Base-by-base conservation (phyloP, 2,888 invertebrate species). In the Pseudococcus viburni region DNA sequence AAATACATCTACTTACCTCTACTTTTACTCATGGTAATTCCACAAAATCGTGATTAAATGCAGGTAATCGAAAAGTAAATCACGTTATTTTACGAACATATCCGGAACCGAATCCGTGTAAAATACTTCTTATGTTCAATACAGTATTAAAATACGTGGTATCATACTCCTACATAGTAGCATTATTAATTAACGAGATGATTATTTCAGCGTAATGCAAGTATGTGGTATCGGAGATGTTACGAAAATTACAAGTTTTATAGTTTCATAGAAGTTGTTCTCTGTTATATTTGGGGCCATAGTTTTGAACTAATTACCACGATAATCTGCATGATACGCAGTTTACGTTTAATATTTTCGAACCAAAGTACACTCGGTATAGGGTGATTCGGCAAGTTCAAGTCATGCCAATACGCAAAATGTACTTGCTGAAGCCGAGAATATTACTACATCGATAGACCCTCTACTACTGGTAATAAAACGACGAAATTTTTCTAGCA, bases 161-260 rank as follows among this genome's bases (percentile, higher is more conserved):
- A 55, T 3, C 26, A 33, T 33, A 33, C 26, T 33, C 26, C 26
- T 33, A 3, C 55, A 55, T n/a, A 68, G 7, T 68, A 68, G n/a
- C 77, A 42, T 77, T 77, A 77, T 77, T 77, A 77, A 77, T 77
- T 77, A 77, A 77, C 77, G 77, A 77, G 77, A 39, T 77, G 42
- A 77, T 77, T 77, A 77, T 39, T 42, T 26, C 15, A 77, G 33
- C 42, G 12, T 39, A 42, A 39, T 77, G 33, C n/a, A 33, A 39
- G 77, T 77, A 42, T n/a, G 68, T 68, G 68, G 26, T 68, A 77
- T 33, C 39, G 77, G 39, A 77, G 39, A 39, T 77, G 33, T 77
- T 77, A n/a, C 17, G 19, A 77, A 77, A 33, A 77, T 77, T 77
- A 68, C 68, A 68, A 68, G 68, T 68, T 68, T 68, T 68, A 68